Base-by-base conservation (phyloP, 2,113 vertebrate species). In the Gnathonemus echidnorhynchus region DNA sequence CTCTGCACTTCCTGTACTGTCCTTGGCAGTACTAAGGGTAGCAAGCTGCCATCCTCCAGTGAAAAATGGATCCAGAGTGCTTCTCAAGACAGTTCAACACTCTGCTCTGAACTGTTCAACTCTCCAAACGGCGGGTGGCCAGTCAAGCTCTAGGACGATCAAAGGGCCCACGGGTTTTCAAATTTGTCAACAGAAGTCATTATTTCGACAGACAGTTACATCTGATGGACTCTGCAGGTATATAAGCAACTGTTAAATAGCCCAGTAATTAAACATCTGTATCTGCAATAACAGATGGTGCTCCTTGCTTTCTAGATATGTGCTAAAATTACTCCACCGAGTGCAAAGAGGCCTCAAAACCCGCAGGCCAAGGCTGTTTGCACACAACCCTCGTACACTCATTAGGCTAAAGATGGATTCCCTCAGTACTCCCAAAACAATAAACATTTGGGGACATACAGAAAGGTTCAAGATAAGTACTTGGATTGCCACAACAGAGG, bases 41-140 rank as follows among this genome's bases (percentile, higher is more conserved):
- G 21, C 15, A 35, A 89, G 31, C 31, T 45, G 70, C 45, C 48
- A 83, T 89, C 50, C 74, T 24, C 39, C 31, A n/a, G 49, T 39
- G 6, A 74, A 31, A 77, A 80, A 89, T 39, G 31, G 49, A 19
- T 39, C 24, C 15, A 42, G 83, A 85, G 8, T 24, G 45, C 45
- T 85, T 85, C 39, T n/a, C 24, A 90, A 90, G 85, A 90, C 86
- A 85, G 56, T 90, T 53, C 56, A 50, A 80, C 35, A 80, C 50
- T 49, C 19, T 46, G 35, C 49, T 91, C 45, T n/a, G 27, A 89
- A 84, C 9, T 74, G 35, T 89, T 90, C 88, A 88, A 48, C 91
- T 17, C 35, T 53, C 53, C 50, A 50, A 45, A 80, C 10, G 2
- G 19, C 15, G 1, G 35, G 13, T 80, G 17, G 35, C 74, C 35